phyloP scores from a whole-genome alignment of 2,888 invertebrate species.

The Anthophora plumipes region DNA sequence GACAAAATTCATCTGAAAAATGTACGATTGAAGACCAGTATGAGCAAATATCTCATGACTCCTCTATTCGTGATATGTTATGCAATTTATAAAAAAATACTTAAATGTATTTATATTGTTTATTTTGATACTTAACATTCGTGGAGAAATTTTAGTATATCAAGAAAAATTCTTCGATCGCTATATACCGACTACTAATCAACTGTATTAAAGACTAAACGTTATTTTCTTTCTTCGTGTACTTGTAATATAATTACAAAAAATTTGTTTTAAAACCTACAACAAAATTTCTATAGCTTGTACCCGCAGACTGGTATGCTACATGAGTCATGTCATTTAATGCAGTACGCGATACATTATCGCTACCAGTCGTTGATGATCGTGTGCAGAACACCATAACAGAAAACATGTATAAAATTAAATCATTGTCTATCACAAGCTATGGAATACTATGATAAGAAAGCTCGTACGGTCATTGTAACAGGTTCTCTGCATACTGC shows the following conservation, averaged over 20 bases:
- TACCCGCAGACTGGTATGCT: slow-evolving; percentile 78
- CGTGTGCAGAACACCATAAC: slow-evolving; percentile 39
- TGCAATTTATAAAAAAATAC: slow-evolving; percentile 48
- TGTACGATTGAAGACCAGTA: slow-evolving; percentile 29
- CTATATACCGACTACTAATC: slow-evolving; percentile 25
- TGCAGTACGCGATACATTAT: slow-evolving; percentile 51
- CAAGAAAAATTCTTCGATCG: slow-evolving; percentile 26
- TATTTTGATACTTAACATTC: slow-evolving; percentile 51
- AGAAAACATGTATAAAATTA: slow-evolving; percentile 49
- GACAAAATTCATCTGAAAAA: slow-evolving; percentile 48
- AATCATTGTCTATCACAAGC: slow-evolving; percentile 52
- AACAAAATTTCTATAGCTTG: slow-evolving; percentile 64
- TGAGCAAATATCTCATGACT: slow-evolving; percentile 39
- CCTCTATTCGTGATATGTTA: slow-evolving; percentile 56
- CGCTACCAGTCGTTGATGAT: slow-evolving; percentile 60
- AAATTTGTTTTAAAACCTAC: slow-evolving; percentile 26
- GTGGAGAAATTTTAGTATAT: slow-evolving; percentile 35
- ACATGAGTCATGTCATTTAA: slow-evolving; percentile 82
- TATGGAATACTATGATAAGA: slow-evolving; percentile 84
- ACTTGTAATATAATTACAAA: slow-evolving; percentile 11
- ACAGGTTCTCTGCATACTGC: slow-evolving; percentile 94
- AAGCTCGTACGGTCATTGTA: slow-evolving; percentile 88
- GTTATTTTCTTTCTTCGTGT: slow-evolving; percentile 6
- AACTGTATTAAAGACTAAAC: slow-evolving; percentile 16
- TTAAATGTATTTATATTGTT: slow-evolving; percentile 42